Percentiles rank a stretch among this genome's conserved stretches.
These are phyloP conservation scores for Megathymus violae DNA, from an alignment of 1,140 invertebrate genomes.

Conservation along the genomic window DNA sequence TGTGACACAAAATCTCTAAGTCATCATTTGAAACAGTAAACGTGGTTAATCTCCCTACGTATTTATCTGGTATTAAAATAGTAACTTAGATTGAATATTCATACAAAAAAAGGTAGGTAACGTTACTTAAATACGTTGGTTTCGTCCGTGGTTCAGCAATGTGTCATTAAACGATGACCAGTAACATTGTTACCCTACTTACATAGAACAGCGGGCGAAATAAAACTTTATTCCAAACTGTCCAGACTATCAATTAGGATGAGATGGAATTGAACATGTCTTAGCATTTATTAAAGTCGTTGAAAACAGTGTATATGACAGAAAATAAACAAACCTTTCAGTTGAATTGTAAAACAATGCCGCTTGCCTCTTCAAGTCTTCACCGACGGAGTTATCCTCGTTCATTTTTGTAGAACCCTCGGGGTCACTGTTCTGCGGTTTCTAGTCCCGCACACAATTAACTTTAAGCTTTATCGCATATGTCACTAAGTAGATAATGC, in stretches of 20 bases:
- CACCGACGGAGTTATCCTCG: slow-evolving; percentile 66
- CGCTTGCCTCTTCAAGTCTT: slow-evolving; percentile 73
- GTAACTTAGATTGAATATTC: slow-evolving; percentile 4
- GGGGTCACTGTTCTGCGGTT: slow-evolving; percentile 42
- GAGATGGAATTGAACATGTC: background rate
- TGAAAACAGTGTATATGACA: background rate
- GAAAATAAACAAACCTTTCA: slow-evolving; percentile 62
- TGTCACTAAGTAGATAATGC: slow-evolving; percentile 36
- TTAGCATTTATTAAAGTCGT: slow-evolving; percentile 8
- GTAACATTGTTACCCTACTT: background rate
- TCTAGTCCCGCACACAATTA: slow-evolving; percentile 26
- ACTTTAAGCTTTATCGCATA: slow-evolving; percentile 31
- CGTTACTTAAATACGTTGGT: background rate
- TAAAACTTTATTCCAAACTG: background rate
- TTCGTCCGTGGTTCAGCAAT: too few species aligned
- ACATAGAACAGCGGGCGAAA: background rate
- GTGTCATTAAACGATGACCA: slow-evolving; percentile 9
- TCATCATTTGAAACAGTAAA: background rate
- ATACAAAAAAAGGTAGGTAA: slow-evolving; percentile 11
- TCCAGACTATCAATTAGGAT: background rate
- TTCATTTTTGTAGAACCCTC: slow-evolving; percentile 60
- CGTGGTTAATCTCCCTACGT: background rate
- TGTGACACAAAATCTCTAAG: background rate
- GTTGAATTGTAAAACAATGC: slow-evolving; percentile 77
- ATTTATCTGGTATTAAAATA: slow-evolving; percentile 6